Evolutionary conservation across 2,888 invertebrate genomes (phyloP), one percentile per base, ranked within the genome.

Genomic region (Perithous albicinctus): DNA sequence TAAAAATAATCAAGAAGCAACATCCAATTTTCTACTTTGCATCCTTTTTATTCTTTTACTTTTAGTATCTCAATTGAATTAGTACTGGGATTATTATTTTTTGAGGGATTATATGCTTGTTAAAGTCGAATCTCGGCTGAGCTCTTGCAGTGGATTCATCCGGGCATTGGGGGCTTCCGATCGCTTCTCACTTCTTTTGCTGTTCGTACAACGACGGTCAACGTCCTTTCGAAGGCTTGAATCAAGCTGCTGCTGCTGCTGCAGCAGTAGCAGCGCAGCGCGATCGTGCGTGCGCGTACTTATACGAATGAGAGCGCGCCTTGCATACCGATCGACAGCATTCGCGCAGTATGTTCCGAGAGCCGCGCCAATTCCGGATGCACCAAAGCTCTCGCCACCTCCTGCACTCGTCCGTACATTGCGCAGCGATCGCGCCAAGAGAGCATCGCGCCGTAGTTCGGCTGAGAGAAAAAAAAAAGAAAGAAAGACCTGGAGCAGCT

Each of bases 201-300:
- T 74, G 56, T 56, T 48, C 59, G 51, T 32, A 32, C 51, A 54
- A 78, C 67, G 63, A 63, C 88, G 90, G 90, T 91, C 91, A 91
- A 90, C 87, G 91, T 90, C 89, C 91, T 90, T 87, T 90, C 88
- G 90, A 89, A 91, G 90, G 90, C 90, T 91, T 86, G 88, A 79
- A 84, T 84, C 79, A 80, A 86, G 78, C 76, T 75, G 83, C 82
- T 82, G 80, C 66, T 32, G 61, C 77, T 70, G 26, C 74, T 43
- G 35, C 48, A 74, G 67, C 63, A 26, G 35, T 43, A 76, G 72
- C 80, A 54, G 61, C 64, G 61, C 63, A 75, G 75, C 26, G 74
- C 75, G 86, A 89, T 88, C 88, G 87, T 86, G 81, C 80, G 74
- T 59, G 72, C 59, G 59, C 84, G 86, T 69, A 87, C 18, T 86